These are phyloP conservation scores for Oxygymnocypris stewartii DNA, from an alignment of 2,113 vertebrate genomes.

Conservation along the genomic window DNA sequence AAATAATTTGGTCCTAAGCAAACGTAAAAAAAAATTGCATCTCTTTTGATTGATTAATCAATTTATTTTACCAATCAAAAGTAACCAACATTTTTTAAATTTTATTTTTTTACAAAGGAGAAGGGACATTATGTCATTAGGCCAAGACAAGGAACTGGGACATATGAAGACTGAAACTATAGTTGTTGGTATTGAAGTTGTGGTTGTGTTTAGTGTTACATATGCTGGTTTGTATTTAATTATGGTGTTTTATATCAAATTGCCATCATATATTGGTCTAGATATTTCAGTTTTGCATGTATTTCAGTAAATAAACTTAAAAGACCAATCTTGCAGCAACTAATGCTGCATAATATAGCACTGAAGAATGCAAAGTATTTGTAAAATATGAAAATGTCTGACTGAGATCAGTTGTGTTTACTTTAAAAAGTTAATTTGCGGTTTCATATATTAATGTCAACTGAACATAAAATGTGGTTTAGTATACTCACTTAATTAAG, in stretches of 20 bases:
- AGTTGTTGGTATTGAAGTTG: not conserved
- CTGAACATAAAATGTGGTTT: not conserved
- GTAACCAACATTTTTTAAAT: too few species aligned
- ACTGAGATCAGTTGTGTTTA: not conserved
- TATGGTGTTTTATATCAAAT: not conserved
- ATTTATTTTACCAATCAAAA: too few species aligned
- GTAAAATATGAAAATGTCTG: not conserved
- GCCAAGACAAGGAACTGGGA: not conserved
- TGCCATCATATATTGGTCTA: not conserved
- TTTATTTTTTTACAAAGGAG: too few species aligned
- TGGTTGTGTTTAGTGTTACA: not conserved
- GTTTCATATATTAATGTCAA: not conserved
- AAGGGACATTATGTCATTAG: not conserved
- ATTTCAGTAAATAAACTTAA: too few species aligned
- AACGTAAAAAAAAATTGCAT: not conserved
- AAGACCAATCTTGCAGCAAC: not conserved
- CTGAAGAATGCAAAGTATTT: not conserved
- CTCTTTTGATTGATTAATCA: too few species aligned
- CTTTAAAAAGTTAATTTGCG: not conserved
- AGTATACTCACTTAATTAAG: not conserved
- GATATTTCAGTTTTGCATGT: not conserved
- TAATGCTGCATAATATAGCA: not conserved
- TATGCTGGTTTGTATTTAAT: not conserved
- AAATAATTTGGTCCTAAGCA: not conserved
- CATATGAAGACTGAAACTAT: not conserved